Evolutionary conservation across 2,888 invertebrate genomes (phyloP), one percentile per base, ranked within the genome.

Genomic region (Rhimphoctona megacephalus): DNA sequence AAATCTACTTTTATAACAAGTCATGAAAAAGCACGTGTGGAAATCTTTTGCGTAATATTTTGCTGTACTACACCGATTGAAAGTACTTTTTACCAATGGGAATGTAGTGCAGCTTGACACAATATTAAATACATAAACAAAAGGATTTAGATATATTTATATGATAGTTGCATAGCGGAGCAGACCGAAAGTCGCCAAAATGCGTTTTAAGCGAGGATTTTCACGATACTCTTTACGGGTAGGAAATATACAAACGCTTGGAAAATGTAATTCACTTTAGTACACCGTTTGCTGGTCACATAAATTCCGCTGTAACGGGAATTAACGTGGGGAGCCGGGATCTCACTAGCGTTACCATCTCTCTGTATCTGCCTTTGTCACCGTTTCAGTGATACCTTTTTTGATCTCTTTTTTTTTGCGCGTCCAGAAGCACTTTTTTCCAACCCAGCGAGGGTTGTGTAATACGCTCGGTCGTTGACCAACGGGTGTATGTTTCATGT

Each of bases 291-390:
- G 84, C 78, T 33, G 85, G 86, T 86, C 83, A 86, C 90, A 90
- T 92, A 92, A 92, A 92, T 92, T 92, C 89, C 85, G 84, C 86
- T 89, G 88, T 90, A 91, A 92, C 91, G 92, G 91, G 90, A 92
- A 92, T 90, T 89, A 90, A 91, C 89, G 91, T 86, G 81, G 81
- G 70, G 64, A 79, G 78, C 74, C 69, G 11, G 39, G 72, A 52
- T 76, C 76, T 82, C 76, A 66, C 69, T 49, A 70, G 64, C 81
- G 66, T 43, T 69, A 66, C 52, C 14, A 52, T 77, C 43, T 66
- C 64, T 66, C 43, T 54, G 52, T 61, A 30, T 52, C 57, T 43
- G 36, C 67, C 73, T 77, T 25, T 67, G 57, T 76, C 77, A 46
- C 46, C 64, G 33, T 61, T 82, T 76, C 64, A 52, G 22, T 69